Evolutionary conservation across 2,888 invertebrate genomes (phyloP), one percentile per base, ranked within the genome.

Genomic region (Diarsia mendica): DNA sequence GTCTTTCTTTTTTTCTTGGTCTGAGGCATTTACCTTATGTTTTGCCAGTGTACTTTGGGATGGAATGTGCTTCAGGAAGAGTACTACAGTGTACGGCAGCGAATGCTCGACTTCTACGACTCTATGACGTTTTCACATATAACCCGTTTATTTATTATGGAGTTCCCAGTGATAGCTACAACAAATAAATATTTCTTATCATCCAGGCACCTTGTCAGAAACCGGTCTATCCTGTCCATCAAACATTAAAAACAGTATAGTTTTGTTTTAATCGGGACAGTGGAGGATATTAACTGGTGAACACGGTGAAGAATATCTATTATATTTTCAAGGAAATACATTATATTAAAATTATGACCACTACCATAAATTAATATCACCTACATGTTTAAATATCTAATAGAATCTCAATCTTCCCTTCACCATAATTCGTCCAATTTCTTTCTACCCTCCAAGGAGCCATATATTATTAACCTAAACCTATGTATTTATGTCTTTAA

Each of bases 161-260:
- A 39, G 18, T 60, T 60, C 3, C n/a, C 28, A 66, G 13, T 53
- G 20, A 64, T n/a, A 48, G 44, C 18, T 58, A 68, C 67, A 61
- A 63, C 28, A 67, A 46, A 49, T 55, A 55, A 55, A 75, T 72
- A 72, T 83, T 84, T 87, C 72, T 88, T 84, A 77, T 82, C 86
- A 79, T 87, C 71, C 83, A 89, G 89, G 86, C 80, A 39, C 88
- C 87, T 51, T 86, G 87, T 85, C 84, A 84, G 84, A 89, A 88
- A 80, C 71, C 82, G 65, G 75, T 76, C 39, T 75, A 80, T 68
- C 85, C 85, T 65, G 78, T 85, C 63, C 78, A 75, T 48, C 83
- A 82, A 39, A 86, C 81, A 73, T 58, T 75, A 65, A 83, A 83
- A 78, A 85, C 83, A 80, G 85, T 88, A n/a, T n/a, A 87, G 78